These are phyloP conservation scores for Carettochelys insculpta DNA, from an alignment of 2,113 vertebrate genomes.

Conservation along the genomic window DNA sequence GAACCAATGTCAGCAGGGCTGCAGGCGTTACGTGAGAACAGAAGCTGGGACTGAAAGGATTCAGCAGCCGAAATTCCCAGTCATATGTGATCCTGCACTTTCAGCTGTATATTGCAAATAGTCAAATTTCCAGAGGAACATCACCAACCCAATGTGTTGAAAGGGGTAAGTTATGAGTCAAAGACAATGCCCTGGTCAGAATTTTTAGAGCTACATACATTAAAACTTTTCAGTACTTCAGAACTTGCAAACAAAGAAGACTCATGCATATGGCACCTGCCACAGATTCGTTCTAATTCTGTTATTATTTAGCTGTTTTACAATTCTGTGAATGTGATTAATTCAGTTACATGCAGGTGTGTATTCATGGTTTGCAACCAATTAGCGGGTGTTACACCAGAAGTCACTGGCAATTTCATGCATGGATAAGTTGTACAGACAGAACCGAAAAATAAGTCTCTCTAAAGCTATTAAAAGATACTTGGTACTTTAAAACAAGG, in stretches of 20 bases:
- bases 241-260: not conserved
- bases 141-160: not conserved
- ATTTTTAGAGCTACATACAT: not conserved
- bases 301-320: not conserved
- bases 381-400: not conserved
- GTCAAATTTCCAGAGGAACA: not conserved
- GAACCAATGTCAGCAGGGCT: not conserved
- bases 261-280: not conserved
- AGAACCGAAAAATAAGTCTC: no score
- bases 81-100: not conserved
- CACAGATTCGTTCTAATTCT: not conserved
- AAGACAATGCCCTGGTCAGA: not conserved
- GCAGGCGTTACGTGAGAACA: not conserved
- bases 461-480: not conserved
- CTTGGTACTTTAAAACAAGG: not conserved
- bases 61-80: not conserved
- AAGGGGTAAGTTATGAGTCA: not conserved
- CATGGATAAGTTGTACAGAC: not conserved
- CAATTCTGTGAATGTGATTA: not conserved
- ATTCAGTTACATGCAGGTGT: conserved; percentile 27
- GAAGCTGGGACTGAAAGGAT: not conserved
- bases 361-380: conserved; percentile 15
- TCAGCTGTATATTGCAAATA: not conserved
- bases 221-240: conserved; percentile 4
- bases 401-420: not conserved